phyloP scores from a whole-genome alignment of 2,113 vertebrate genomes.

The Apteryx owenii region DNA sequence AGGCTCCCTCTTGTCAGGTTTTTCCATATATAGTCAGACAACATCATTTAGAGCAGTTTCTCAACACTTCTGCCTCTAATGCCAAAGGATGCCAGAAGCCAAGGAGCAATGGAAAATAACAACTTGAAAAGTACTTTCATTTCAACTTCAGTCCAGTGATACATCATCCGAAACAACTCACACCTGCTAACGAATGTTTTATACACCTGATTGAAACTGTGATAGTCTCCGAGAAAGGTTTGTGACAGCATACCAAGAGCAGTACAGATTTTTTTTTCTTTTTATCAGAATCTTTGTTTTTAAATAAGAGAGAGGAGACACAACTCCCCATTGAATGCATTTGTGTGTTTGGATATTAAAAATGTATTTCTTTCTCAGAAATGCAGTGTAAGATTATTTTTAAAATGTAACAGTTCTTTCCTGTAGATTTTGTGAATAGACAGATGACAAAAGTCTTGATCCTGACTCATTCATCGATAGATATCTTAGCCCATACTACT shows the following conservation, averaged over 20 bases:
- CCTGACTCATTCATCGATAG: background rate
- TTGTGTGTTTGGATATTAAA: background rate
- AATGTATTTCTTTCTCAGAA: background rate
- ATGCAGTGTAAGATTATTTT: background rate
- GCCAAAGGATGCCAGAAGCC: background rate
- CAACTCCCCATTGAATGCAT: background rate
- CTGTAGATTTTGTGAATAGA: background rate
- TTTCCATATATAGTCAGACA: constrained; percentile 10
- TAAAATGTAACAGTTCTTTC: background rate
- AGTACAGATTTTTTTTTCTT: background rate
- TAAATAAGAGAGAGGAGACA: background rate
- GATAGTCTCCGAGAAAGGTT: background rate
- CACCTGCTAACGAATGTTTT: background rate
- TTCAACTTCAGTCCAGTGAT: background rate
- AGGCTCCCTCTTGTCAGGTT: constrained; percentile 13
- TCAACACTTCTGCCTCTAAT: constrained; percentile 14
- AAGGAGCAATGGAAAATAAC: constrained; percentile 29
- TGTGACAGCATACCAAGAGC: background rate
- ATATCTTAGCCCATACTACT: background rate
- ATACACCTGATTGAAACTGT: background rate
- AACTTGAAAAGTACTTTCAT: background rate
- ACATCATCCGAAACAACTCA: background rate
- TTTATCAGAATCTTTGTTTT: background rate
- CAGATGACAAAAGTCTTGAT: background rate
- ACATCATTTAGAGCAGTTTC: constrained; percentile 1